Conservation (phyloP, 2,888 invertebrate species). For the Tenodera sinensis region DNA sequence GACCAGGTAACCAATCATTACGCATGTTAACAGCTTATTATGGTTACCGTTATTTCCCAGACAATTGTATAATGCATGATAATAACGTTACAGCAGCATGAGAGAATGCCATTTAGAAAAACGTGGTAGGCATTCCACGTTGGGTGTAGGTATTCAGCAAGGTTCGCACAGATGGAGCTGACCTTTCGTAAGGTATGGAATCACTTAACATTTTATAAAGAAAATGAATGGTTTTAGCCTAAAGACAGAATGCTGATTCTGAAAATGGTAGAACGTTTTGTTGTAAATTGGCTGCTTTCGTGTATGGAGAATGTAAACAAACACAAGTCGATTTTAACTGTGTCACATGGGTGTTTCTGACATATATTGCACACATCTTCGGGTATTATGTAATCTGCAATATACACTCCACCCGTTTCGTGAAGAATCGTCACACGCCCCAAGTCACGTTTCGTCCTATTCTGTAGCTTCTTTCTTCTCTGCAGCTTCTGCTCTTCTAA, state of each 20-base stretch:
- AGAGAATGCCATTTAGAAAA: background rate
- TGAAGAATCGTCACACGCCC: background rate
- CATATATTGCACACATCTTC: background rate
- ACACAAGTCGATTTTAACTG: background rate
- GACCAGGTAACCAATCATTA: background rate
- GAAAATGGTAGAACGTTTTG: too few relatives aligned
- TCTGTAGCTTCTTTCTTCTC: too few relatives aligned
- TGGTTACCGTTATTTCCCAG: background rate
- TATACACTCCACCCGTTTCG: background rate
- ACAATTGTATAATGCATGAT: background rate
- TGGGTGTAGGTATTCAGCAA: background rate
- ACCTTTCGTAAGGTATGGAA: background rate
- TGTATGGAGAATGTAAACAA: too few relatives aligned
- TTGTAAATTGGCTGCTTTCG: too few relatives aligned
- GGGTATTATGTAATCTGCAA: background rate
- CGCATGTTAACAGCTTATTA: background rate
- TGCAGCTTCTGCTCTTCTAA: background rate
- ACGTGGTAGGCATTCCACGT: background rate
- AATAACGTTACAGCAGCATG: background rate
- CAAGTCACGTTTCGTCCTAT: background rate
- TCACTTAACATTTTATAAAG: background rate
- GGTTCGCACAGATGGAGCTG: background rate
- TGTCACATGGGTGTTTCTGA: background rate
- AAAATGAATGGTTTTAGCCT: background rate
- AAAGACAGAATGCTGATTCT: background rate